Evolutionary conservation across 2,797 vertebrate genomes (phyloP), one percentile per base, ranked within the genome.

Genomic region (Spondyliosoma cantharus): DNA sequence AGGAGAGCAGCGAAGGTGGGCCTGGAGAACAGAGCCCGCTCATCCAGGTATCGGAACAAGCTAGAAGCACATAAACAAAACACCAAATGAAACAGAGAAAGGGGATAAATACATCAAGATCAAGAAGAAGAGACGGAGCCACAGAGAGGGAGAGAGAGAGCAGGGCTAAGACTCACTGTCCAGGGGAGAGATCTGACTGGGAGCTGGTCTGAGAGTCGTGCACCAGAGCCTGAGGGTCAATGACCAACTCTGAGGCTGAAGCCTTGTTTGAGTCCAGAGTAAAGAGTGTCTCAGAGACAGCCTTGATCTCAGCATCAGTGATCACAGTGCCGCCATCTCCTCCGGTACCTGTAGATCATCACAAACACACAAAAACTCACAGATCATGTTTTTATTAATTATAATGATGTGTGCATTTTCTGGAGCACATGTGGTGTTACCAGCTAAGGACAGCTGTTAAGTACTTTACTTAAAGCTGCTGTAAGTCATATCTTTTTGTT

Each of bases 201-300:
- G 81, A 78, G 74, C 78, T 61, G 12, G 91, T 94, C 89, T 95
- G 22, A 20, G 91, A 92, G 83, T 89, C 4, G 0, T 78, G 0
- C 53, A 96, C 90, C 62, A 90, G 87, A 57, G 83, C 57, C 87
- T 97, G 96, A 45, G 93, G 80, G 69, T 95, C 83, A 19, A 96
- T 87, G 62, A 85, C 66, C 72, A 96, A 37, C 80, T 96, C 79
- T 3, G 87, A 92, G 37, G 72, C 50, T 1, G 91, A 91, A 48
- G 96, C 95, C 70, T 91, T 95, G 92, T 97, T 96, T 5, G 83
- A 90, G 61, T 97, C 96, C 86, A 95, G 83, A 53, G 22, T 22
- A 6, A 92, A 96, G 60, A 97, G 87, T 0, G 64, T 54, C 85
- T 96, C 95, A 32, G 96, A 95, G 53, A 96, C 0, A 17, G 80